Base-by-base conservation (phyloP, 2,797 vertebrate genomes). In the Acrossocheilus fasciatus region DNA sequence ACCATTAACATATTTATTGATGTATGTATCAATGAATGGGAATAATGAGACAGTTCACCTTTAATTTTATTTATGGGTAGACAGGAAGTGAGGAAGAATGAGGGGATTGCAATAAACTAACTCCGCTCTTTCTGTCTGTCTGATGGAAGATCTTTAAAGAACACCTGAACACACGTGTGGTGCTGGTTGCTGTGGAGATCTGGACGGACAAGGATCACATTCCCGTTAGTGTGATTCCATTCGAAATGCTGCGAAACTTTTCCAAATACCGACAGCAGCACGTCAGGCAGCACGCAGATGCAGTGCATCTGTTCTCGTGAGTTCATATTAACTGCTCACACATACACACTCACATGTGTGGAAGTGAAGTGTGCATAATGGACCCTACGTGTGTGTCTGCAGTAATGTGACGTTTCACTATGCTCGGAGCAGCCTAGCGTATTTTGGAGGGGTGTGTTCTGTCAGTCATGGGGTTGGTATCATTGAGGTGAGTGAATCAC, bases 361-460 rank as follows among this genome's bases (percentile, higher is more conserved):
- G 23, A 43, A 43, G 30, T 82, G 1, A 23, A 43, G n/a, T 34
- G 18, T 47, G 26, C 5, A 0, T 73, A 2, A 47, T 6, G 36
- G 3, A 10, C 30, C 11, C 4, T n/a, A 4, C 26, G 36, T 87
- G 30, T 85, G 17, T 80, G 17, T 74, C 41, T 83, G 36, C 73
- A 99, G 98, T 93, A 98, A 98, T 47, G 96, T 97, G 93, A 98
- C 97, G 14, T 99, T 99, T 94, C 97, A 99, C 94, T 98, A 98
- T 90, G 96, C 96, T 92, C 96, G 96, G 89, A 98, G 98, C 95
- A 98, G 97, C 52, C 93, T 96, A 45, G 98, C 97, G 2, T 99
- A 97, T 93, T 99, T 99, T 30, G 98, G 97, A 89, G 98, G 98
- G 78, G 96, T 98, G 91, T 99, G 98, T 86, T 99, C 98, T 57